Evolutionary conservation across 2,888 invertebrate species (phyloP).

Genomic region (Entomobrya proxima): DNA sequence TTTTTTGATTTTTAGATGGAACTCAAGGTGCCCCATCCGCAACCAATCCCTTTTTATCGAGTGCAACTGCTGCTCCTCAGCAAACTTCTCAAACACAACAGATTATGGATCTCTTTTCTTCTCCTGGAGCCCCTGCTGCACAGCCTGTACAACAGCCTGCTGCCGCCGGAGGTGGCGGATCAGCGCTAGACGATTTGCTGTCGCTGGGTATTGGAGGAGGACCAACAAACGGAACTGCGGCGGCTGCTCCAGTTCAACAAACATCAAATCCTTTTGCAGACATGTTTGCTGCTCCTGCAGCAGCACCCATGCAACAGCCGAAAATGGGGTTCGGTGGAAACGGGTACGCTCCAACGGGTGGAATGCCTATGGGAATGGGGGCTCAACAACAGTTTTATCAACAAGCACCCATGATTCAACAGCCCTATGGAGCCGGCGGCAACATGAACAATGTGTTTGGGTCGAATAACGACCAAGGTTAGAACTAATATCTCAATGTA

Average conservation of each 20-base stretch:
- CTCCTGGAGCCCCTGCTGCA: slow-evolving; percentile 82
- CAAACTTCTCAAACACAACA: slow-evolving; percentile 74
- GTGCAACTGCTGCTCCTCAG: slow-evolving; percentile 68
- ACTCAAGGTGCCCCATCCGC: slow-evolving; percentile 53
- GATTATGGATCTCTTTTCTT: slow-evolving; percentile 87
- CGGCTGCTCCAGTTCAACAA: slow-evolving; percentile 54
- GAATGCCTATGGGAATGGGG: slow-evolving; percentile 69
- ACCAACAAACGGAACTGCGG: slow-evolving; percentile 49
- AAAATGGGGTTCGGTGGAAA: slow-evolving; percentile 74
- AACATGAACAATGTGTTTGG: slow-evolving; percentile 74
- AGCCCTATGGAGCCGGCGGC: slow-evolving; percentile 76
- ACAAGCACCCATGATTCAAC: slow-evolving; percentile 71
- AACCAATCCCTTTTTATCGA: slow-evolving; percentile 74
- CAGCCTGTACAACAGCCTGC: slow-evolving; percentile 79
- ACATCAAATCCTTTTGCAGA: slow-evolving; percentile 90
- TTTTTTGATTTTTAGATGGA: background rate
- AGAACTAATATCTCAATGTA: background rate
- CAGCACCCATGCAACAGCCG: slow-evolving; percentile 77
- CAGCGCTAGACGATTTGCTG: slow-evolving; percentile 88
- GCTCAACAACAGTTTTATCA: slow-evolving; percentile 73
- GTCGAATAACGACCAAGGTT: slow-evolving; percentile 75
- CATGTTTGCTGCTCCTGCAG: slow-evolving; percentile 82
- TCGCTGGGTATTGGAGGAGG: slow-evolving; percentile 79
- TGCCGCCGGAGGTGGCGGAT: slow-evolving; percentile 78
- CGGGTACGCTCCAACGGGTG: slow-evolving; percentile 69